Percentiles rank a stretch among this genome's conserved stretches.
phyloP scores from a whole-genome alignment of 2,113 vertebrate genomes.

The Eublepharis macularius region DNA sequence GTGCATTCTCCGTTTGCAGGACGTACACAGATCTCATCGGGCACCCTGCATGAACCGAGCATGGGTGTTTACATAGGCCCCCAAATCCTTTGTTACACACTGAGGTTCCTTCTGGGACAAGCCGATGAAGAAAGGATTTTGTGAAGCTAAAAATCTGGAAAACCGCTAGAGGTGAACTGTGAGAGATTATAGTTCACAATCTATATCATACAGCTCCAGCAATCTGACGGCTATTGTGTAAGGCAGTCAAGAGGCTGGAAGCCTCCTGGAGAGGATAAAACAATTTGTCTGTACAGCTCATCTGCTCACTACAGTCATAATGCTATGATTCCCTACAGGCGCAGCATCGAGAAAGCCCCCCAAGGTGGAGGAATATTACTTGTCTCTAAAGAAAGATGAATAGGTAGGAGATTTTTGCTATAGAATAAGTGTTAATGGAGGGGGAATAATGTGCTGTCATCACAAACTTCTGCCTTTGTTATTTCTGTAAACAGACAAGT shows the following conservation, averaged over 20 bases:
- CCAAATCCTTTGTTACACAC: neutral
- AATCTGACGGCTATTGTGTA: neutral
- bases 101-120: neutral
- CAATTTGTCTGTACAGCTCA: neutral
- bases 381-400: conserved; percentile 9
- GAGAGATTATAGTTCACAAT: neutral
- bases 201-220: neutral
- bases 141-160: neutral
- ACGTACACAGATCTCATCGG: neutral
- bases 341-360: neutral
- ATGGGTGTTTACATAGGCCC: neutral
- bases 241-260: neutral
- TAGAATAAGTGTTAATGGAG: neutral
- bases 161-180: neutral
- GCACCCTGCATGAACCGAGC: neutral
- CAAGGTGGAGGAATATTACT: neutral
- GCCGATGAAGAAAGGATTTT: neutral
- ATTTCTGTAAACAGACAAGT: neutral
- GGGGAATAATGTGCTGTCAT: conserved; percentile 9
- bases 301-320: neutral
- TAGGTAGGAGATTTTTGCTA: conserved; percentile 25
- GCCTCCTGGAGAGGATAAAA: neutral
- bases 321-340: neutral
- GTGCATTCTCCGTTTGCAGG: neutral
- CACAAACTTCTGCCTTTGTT: neutral